phyloP scores from a whole-genome alignment of 2,113 vertebrate species.

The Sus scrofa region DNA sequence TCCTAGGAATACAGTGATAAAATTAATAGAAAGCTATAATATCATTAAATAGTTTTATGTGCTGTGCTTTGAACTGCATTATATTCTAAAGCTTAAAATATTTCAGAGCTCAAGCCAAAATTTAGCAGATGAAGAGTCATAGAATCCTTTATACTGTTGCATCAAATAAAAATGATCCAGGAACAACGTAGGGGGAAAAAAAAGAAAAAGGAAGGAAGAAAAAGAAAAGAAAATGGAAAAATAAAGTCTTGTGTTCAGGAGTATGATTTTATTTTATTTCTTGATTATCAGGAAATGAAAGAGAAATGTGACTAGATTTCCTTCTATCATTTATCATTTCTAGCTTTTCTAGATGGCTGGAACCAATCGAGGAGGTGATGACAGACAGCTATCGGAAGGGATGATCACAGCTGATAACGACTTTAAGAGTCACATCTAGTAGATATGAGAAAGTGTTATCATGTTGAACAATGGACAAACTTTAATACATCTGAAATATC shows the following conservation, averaged over 20 bases:
- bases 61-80: background rate
- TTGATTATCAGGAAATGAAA: background rate
- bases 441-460: background rate
- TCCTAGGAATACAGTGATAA: background rate
- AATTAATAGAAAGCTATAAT: background rate
- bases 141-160: background rate
- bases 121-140: background rate
- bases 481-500: background rate
- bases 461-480: background rate
- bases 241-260: background rate
- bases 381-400: background rate
- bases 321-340: background rate
- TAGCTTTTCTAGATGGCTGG: background rate
- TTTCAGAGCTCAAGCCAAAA: background rate
- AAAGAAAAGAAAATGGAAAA: background rate
- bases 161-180: background rate
- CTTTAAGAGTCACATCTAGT: background rate
- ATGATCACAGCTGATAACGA: background rate
- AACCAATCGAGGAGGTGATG: background rate
- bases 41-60: slow-evolving; percentile 19
- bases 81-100: background rate
- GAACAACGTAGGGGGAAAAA: background rate
- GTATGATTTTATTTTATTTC: background rate
- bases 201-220: background rate
- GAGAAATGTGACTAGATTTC: background rate